A percentile compares a stretch with the other conserved stretches of the same genome.
Evolutionary conservation across 2,113 vertebrate species (phyloP).

Genomic region (Lontra canadensis): DNA sequence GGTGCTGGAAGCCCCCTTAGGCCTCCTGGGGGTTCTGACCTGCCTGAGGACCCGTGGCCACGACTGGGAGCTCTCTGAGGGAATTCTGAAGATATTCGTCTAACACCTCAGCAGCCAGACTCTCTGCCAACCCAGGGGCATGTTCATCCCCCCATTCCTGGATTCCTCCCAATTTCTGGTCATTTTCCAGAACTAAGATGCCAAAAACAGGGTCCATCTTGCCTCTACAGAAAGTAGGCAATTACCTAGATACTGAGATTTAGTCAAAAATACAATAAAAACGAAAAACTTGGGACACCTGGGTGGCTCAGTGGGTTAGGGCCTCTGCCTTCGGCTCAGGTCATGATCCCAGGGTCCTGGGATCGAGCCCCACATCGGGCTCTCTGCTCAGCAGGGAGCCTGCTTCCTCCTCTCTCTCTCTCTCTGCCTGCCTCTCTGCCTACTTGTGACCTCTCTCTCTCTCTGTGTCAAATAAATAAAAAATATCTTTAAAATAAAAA

Average conservation of each 20-base stretch:
- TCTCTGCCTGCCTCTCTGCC: too few species aligned
- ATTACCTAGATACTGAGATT: neutral
- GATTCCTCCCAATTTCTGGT: neutral
- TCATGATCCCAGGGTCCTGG: too few species aligned
- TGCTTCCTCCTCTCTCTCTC: too few species aligned
- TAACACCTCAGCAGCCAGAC: neutral
- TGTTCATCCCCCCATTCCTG: neutral
- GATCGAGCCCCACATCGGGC: too few species aligned
- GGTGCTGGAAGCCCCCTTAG: neutral
- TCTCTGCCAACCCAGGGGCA: neutral
- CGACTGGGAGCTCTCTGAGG: neutral
- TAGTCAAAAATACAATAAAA: neutral
- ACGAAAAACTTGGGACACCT: neutral
- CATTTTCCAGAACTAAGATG: neutral
- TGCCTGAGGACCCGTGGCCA: rapidly evolving
- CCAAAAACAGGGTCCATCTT: neutral
- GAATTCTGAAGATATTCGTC: neutral
- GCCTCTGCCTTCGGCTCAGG: too few species aligned
- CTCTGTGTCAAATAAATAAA: too few species aligned
- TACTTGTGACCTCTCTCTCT: too few species aligned
- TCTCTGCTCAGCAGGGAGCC: too few species aligned
- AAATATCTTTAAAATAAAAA: too few species aligned
- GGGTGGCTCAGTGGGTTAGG: too few species aligned
- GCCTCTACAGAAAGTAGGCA: neutral
- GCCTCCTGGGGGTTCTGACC: neutral